Base-by-base conservation (phyloP, 2,113 vertebrate species). In the Notothenia coriiceps region DNA sequence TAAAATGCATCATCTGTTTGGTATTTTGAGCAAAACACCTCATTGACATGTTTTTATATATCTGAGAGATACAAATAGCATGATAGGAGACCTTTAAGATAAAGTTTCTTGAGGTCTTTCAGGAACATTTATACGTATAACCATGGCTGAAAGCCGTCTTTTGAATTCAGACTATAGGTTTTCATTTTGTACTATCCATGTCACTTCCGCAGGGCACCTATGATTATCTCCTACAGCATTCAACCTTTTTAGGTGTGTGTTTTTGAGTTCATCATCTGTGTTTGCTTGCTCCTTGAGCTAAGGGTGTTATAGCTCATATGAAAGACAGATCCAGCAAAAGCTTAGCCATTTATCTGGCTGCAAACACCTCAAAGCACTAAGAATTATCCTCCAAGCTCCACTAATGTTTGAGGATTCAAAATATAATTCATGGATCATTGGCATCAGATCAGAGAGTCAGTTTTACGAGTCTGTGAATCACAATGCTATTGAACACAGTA, bases 401-500 rank as follows among this genome's bases (percentile, higher is more conserved):
- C 66, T 72, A 79, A 61, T 64, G 77, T 83, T 59, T 72, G 55
- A 61, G 63, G 82, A 84, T 71, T 90, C 82, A 83, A 47, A 75
- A 75, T 40, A 77, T 51, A 86, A 87, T 80, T 85, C 76, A 72
- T 70, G 80, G 60, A 81, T 77, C 71, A 74, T 66, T 90, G 90
- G 84, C 76, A 71, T 25, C 57, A 77, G 80, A 85, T 87, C 79
- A 85, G 70, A 83, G 51, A 78, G 68, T 69, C 73, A 10, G 35
- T 73, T 86, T 86, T 83, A 72, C 69, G 85, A 87, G 67, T 88
- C 60, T 64, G 44, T 70, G 55, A 79, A 75, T 47, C 51, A 74
- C 79, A 62, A 44, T 35, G 61, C 33, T 69, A 10, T 44, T 70
- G 73, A 82, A 76, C 74, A 60, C 15, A 60, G 46, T 52, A 7